A percentile compares a stretch with the other conserved stretches of the same genome.
Evolutionary conservation across 2,888 invertebrate species (phyloP).

Genomic region (Cataglyphis altisquamis): DNA sequence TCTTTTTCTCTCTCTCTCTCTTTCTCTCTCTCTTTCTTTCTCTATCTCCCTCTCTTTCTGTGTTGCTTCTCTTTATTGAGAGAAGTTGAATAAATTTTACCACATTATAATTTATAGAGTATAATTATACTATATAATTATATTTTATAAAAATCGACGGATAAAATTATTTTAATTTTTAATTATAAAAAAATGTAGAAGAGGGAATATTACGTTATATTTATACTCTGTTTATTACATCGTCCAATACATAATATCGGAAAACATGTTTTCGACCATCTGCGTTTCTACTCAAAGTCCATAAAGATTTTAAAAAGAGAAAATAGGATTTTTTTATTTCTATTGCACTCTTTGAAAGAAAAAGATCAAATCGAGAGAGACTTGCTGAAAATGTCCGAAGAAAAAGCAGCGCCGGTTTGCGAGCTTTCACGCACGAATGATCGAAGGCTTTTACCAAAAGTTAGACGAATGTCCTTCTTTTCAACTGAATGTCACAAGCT

Average conservation of each 20-base stretch:
- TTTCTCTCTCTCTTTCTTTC: not conserved
- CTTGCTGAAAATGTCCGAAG: slow-evolving; percentile 13
- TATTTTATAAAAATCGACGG: not conserved
- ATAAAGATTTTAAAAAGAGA: slow-evolving; percentile 3
- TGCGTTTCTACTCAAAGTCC: slow-evolving; percentile 16
- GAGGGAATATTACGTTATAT: not conserved
- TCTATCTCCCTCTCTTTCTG: too few species aligned
- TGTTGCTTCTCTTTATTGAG: not conserved
- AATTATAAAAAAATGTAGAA: not conserved
- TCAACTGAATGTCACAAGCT: slow-evolving; percentile 35
- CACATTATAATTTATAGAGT: not conserved
- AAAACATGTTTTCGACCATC: not conserved
- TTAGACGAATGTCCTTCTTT: slow-evolving; percentile 50
- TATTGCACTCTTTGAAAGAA: not conserved
- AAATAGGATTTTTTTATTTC: slow-evolving; percentile 16
- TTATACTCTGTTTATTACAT: not conserved
- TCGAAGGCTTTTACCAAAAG: slow-evolving; percentile 59
- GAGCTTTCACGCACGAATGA: slow-evolving; percentile 57
- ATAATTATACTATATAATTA: too few species aligned
- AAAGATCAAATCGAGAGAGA: slow-evolving; percentile 21
- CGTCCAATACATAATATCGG: not conserved
- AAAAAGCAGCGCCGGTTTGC: slow-evolving; percentile 41
- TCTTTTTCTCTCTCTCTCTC: too few species aligned
- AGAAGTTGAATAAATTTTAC: not conserved
- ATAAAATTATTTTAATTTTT: not conserved